Percentiles rank a stretch among this genome's conserved stretches.
These are phyloP conservation scores for Zaprionus capensis DNA, from an alignment of 1,140 invertebrate genomes.

Conservation along the genomic window DNA sequence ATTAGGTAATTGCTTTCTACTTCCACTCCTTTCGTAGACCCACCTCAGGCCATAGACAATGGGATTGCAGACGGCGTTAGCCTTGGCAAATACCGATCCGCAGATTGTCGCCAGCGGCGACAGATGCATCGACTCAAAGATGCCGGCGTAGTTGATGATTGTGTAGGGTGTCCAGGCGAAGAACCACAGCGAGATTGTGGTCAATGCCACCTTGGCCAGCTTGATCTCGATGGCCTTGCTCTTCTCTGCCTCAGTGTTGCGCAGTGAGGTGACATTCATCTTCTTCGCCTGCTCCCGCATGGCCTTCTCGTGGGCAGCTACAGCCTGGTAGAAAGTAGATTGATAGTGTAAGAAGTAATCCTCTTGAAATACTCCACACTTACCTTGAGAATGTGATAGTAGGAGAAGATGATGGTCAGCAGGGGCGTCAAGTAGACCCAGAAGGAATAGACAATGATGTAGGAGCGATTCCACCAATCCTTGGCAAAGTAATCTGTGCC, in stretches of 20 bases:
- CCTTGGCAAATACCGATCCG: constrained; percentile 89
- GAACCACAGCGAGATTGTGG: constrained; percentile 90
- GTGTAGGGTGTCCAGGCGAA: constrained; percentile 91
- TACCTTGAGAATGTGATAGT: constrained; percentile 89
- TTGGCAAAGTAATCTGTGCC: constrained; percentile 91
- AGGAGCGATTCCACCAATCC: constrained; percentile 87
- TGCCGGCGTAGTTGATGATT: constrained; percentile 89
- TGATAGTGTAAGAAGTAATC: not conserved
- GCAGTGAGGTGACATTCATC: constrained; percentile 89
- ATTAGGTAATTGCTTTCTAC: not conserved
- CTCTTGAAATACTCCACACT: not conserved
- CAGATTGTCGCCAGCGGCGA: constrained; percentile 88
- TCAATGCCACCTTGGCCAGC: constrained; percentile 89
- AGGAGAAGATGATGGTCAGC: constrained; percentile 89
- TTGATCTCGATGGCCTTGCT: constrained; percentile 87
- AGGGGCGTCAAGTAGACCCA: constrained; percentile 88
- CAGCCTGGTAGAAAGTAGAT: constrained; percentile 84
- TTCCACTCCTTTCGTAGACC: not conserved
- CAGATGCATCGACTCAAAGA: constrained; percentile 87
- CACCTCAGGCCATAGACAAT: constrained; percentile 87
- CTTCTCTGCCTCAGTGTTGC: constrained; percentile 87
- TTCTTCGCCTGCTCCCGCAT: constrained; percentile 90
- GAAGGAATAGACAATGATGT: constrained; percentile 88
- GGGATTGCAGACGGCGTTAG: constrained; percentile 88
- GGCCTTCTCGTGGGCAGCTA: constrained; percentile 88